phyloP scores from a whole-genome alignment of 2,888 invertebrate genomes.

The Iphiclides podalirius region DNA sequence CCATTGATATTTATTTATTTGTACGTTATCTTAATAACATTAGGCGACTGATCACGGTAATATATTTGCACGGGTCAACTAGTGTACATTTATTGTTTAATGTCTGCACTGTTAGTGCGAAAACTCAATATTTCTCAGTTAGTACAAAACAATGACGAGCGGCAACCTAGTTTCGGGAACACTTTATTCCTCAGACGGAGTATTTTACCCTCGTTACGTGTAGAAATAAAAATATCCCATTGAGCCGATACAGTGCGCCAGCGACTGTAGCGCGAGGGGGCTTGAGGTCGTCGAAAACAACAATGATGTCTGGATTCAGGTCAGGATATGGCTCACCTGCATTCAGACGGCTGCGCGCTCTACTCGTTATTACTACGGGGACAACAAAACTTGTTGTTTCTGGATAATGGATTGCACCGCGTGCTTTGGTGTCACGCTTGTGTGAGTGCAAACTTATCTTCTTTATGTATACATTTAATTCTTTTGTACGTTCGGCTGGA shows the following conservation, averaged over 20 bases:
- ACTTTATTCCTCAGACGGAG: background rate
- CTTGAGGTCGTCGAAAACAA: slow-evolving; percentile 8
- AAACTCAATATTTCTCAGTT: background rate
- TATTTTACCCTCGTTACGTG: background rate
- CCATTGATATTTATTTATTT: no score
- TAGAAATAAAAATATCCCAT: slow-evolving; percentile 1
- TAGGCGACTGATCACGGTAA: no score
- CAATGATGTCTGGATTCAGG: slow-evolving; percentile 15
- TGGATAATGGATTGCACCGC: background rate
- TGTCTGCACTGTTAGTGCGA: no score
- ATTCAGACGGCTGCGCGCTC: slow-evolving; percentile 1
- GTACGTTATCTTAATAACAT: no score
- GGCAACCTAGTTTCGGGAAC: slow-evolving; percentile 4
- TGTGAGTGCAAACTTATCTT: background rate
- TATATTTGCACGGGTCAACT: no score
- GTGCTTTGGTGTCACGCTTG: background rate
- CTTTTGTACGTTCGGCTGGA: no score
- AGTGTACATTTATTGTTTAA: no score
- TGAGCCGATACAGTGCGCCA: background rate
- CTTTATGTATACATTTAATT: no score
- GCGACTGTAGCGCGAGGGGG: background rate
- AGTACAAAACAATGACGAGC: background rate
- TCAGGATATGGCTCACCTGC: slow-evolving; percentile 11
- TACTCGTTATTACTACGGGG: slow-evolving; percentile 3
- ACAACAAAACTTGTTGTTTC: background rate